Conservation (phyloP, 2,113 vertebrate species). For the Lophius piscatorius region DNA sequence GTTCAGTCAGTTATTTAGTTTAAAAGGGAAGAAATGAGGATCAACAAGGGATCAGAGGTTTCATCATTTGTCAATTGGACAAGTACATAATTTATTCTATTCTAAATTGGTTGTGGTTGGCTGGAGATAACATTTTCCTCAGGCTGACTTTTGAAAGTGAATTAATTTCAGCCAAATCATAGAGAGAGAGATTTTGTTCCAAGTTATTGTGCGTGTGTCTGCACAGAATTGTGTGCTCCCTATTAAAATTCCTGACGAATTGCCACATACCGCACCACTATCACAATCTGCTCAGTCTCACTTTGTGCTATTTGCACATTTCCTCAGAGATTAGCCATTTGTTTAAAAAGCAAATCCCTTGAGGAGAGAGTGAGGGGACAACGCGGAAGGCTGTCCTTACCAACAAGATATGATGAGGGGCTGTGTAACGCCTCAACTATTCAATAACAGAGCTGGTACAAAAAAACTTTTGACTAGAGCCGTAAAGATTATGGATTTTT, state of each 20-base stretch:
- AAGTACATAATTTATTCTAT: slow-evolving; percentile 40
- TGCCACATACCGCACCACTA: slow-evolving; percentile 18
- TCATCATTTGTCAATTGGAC: slow-evolving; percentile 15
- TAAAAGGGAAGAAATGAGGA: slow-evolving; percentile 23
- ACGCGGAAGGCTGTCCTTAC: slow-evolving; percentile 20
- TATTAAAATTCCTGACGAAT: slow-evolving; percentile 53
- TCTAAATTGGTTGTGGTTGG: slow-evolving; percentile 47
- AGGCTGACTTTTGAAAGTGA: slow-evolving; percentile 23
- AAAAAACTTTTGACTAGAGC: too few species aligned
- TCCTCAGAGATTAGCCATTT: slow-evolving; percentile 41
- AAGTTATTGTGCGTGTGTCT: background rate
- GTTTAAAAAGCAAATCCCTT: slow-evolving; percentile 32
- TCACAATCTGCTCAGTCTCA: slow-evolving; percentile 32
- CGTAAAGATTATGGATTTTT: too few species aligned
- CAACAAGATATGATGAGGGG: too few species aligned
- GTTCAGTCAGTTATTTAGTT: slow-evolving; percentile 22
- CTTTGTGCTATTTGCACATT: slow-evolving; percentile 39
- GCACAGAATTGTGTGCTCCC: slow-evolving; percentile 1
- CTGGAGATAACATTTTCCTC: slow-evolving; percentile 41
- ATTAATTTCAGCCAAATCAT: slow-evolving; percentile 35
- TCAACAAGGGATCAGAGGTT: slow-evolving; percentile 34
- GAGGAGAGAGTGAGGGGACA: slow-evolving; percentile 10
- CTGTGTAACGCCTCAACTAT: too few species aligned
- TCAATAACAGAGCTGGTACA: too few species aligned
- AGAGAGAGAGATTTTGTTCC: slow-evolving; percentile 10